phyloP scores from a whole-genome alignment of 2,113 vertebrate genomes.

The Anoura caudifer region DNA sequence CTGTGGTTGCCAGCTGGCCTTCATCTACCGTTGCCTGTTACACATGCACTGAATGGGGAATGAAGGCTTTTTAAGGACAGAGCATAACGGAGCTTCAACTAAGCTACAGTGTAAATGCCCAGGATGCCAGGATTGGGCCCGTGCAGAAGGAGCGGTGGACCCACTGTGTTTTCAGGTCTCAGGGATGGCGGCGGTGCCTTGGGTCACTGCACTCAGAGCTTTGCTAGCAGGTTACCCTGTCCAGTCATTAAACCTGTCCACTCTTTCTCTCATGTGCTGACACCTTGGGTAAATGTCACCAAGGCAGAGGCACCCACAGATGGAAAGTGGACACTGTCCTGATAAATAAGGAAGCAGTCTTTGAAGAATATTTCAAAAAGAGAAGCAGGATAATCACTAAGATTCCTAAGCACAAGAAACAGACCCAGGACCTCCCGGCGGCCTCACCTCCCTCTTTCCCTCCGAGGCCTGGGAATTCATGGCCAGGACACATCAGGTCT shows the following conservation, averaged over 20 bases:
- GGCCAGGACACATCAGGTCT: not conserved
- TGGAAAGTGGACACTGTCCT: not conserved
- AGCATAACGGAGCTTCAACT: slow-evolving; percentile 32
- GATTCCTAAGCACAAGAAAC: not conserved
- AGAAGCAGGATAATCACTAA: not conserved
- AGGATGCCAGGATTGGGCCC: slow-evolving; percentile 13
- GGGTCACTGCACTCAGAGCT: not conserved
- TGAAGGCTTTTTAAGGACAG: not conserved
- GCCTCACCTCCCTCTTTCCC: not conserved
- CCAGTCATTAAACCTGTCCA: not conserved
- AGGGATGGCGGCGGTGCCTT: not conserved
- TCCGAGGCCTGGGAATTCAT: not conserved
- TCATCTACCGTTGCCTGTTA: not conserved
- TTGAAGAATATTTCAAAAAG: slow-evolving; percentile 6
- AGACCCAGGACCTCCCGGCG: not conserved
- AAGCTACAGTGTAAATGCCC: slow-evolving; percentile 39
- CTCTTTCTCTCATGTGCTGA: not conserved
- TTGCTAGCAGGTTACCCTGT: not conserved
- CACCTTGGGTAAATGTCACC: not conserved
- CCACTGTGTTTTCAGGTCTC: not conserved
- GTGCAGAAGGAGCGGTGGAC: not conserved
- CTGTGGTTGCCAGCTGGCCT: not conserved
- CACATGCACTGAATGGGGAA: not conserved
- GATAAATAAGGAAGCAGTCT: not conserved
- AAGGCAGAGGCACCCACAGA: not conserved